Conservation (phyloP, 1,140 invertebrate genomes). For the Wasmannia auropunctata region DNA sequence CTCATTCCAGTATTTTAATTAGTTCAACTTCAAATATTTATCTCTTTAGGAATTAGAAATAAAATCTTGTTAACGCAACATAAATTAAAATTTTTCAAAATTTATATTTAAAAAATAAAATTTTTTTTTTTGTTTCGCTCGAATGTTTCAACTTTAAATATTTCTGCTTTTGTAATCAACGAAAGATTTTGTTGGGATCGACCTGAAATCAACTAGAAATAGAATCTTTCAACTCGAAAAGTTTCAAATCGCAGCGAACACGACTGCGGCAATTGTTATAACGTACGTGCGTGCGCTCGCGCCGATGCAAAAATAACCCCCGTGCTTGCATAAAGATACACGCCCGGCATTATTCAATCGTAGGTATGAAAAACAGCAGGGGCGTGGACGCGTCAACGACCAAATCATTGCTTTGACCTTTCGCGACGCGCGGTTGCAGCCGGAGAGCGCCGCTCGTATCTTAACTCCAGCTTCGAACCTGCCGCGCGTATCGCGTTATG, state of each 20-base stretch:
- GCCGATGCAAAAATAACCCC: constrained; percentile 46
- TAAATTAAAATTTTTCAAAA: background rate
- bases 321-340: constrained; percentile 56
- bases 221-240: background rate
- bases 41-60: no score
- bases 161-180: background rate
- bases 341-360: constrained; percentile 35
- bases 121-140: background rate
- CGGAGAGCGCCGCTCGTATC: background rate
- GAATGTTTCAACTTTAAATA: background rate
- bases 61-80: no score
- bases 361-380: constrained; percentile 59
- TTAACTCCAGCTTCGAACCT: constrained; percentile 18
- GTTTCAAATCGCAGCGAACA: background rate
- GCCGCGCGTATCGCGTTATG: constrained; percentile 1
- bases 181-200: background rate
- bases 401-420: constrained; percentile 59
- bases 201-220: background rate
- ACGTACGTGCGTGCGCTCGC: no score
- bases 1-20: no score
- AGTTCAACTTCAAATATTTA: no score
- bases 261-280: background rate
- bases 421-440: constrained; percentile 18
- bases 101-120: background rate
- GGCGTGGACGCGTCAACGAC: constrained; percentile 53